Evolutionary conservation across 2,797 vertebrate species (phyloP).

Genomic region (Peromyscus nudipes): DNA sequence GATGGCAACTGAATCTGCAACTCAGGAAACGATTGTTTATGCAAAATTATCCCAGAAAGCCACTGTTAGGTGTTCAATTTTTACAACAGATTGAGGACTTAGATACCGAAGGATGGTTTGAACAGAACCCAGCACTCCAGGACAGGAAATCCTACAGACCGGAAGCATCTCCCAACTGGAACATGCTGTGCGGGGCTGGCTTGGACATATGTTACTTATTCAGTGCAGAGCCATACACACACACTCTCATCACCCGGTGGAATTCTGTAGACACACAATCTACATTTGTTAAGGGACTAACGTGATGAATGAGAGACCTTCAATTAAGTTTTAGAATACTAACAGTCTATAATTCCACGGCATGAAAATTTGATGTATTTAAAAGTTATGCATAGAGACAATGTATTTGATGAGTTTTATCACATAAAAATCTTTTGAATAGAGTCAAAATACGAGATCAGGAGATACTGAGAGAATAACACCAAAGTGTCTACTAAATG

Average conservation of each 20-base stretch:
- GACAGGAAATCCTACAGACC: not conserved
- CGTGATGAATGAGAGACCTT: not conserved
- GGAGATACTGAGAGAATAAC: not conserved
- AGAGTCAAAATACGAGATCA: not conserved
- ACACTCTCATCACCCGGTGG: not conserved
- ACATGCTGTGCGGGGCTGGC: not conserved
- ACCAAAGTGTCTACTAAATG: not conserved
- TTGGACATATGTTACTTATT: not conserved
- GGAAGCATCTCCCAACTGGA: no score
- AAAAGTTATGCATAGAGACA: not conserved
- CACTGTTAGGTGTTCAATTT: slow-evolving; percentile 44
- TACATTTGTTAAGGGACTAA: not conserved
- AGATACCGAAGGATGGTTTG: not conserved
- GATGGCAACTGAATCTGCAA: slow-evolving; percentile 15
- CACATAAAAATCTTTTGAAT: slow-evolving; percentile 4
- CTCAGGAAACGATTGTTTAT: slow-evolving; percentile 53
- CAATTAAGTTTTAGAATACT: not conserved
- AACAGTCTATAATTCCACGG: not conserved
- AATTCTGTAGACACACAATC: not conserved
- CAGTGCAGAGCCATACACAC: not conserved
- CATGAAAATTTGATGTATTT: slow-evolving; percentile 38
- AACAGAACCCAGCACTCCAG: not conserved
- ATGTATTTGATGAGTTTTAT: not conserved
- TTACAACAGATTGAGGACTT: slow-evolving; percentile 21
- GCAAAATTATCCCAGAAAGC: slow-evolving; percentile 50